Base-by-base conservation (phyloP, 2,113 vertebrate genomes). In the Acrocephalus arundinaceus region DNA sequence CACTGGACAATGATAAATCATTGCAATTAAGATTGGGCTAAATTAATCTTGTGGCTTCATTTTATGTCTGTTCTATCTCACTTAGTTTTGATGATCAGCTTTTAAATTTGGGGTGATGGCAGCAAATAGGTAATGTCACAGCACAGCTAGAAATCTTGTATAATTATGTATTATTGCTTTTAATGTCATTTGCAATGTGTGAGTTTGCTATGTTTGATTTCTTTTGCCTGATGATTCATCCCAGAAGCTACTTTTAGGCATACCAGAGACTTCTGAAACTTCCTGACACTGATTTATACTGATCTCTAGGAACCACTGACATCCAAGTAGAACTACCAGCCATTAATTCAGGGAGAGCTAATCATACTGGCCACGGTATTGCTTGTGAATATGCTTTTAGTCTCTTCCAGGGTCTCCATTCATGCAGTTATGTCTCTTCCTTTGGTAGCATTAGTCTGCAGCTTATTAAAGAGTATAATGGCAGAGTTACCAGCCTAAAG, bases 1-100 rank as follows among this genome's bases (percentile, higher is more conserved):
- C 77, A 85, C 18, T 90, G 58, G 83, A 94, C 83, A 92, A 31
- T 84, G 87, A 94, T 93, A 89, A 95, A 94, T 89, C 88, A 61
- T 58, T 84, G 57, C 84, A 97, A 94, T 96, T 96, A 89, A 90
- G 85, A 93, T 57, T 58, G 39, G 45, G 28, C 54, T 71, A 89
- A 96, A 94, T 90, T 41, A 97, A 83, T 91, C 48, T 95, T 31
- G 27, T 20, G 2, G 55, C 24, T 94, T 94, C 61, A 82, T 93
- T 97, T 95, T 94, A 67, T 25, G 16, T 81, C 23, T 80, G 10
- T 77, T 87, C 91, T 94, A 31, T 92, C 35, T 94, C 81, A 78
- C 48, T 75, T 20, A 25, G 4, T 94, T 82, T 85, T 87, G 39
- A 89, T 46, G 46, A 82, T 79, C 57, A 91, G 28, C 39, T 92